A percentile compares a stretch with the other conserved stretches of the same genome.
Conservation (phyloP, 1,140 invertebrate genomes). For the Lasaia peninsularis region DNA sequence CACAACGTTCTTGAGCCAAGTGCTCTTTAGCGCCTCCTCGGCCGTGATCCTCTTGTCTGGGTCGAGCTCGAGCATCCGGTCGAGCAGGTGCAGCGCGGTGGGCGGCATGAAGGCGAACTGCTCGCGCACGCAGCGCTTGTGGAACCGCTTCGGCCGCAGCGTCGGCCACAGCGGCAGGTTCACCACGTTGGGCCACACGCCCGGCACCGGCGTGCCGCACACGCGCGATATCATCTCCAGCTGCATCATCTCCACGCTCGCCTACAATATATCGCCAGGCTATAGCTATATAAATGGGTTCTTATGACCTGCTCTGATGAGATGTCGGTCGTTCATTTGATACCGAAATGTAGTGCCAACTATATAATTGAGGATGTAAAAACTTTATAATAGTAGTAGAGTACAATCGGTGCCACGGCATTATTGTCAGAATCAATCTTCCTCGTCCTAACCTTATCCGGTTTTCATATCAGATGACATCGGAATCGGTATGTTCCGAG, state of each 20-base stretch:
- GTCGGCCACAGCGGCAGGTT: slow-evolving; percentile 95
- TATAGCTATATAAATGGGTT: too few species aligned
- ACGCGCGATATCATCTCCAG: slow-evolving; percentile 95
- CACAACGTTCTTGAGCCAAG: slow-evolving; percentile 96
- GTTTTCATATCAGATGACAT: too few species aligned
- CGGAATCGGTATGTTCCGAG: too few species aligned
- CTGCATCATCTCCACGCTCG: slow-evolving; percentile 95
- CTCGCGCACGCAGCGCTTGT: slow-evolving; percentile 92
- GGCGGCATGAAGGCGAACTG: slow-evolving; percentile 95
- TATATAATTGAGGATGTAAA: too few species aligned
- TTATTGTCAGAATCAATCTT: too few species aligned
- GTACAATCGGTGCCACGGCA: too few species aligned
- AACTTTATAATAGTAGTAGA: too few species aligned
- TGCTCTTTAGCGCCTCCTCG: slow-evolving; percentile 93
- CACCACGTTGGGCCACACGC: slow-evolving; percentile 98
- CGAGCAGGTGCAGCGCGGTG: slow-evolving; percentile 93
- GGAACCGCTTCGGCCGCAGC: slow-evolving; percentile 93
- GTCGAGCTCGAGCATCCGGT: slow-evolving; percentile 97
- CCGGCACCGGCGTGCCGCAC: slow-evolving; percentile 97
- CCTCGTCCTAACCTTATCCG: too few species aligned
- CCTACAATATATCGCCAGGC: slow-evolving; percentile 75
- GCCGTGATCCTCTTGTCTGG: slow-evolving; percentile 96
- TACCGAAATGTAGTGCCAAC: too few species aligned
- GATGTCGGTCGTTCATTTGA: too few species aligned
- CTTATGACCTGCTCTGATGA: too few species aligned